Evolutionary conservation across 2,888 invertebrate genomes (phyloP).

Genomic region (Hypercompe scribonia): DNA sequence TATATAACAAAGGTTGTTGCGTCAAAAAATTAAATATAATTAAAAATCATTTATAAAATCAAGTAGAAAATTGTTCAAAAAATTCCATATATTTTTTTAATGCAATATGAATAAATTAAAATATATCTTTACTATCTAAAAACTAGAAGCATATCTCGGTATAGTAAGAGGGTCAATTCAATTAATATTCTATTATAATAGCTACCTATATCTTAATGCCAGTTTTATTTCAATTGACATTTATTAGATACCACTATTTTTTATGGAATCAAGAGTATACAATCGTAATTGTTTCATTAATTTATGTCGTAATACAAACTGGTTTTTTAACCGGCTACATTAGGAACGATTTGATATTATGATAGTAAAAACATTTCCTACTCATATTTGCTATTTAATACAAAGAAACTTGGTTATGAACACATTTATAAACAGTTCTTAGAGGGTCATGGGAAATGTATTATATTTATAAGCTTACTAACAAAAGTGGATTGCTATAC

Average conservation of each 20-base stretch:
- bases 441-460: constrained; percentile 8
- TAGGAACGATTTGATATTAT: not conserved
- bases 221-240: not conserved
- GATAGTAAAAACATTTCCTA: not conserved
- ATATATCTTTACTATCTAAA: too few relatives aligned
- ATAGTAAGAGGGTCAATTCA: not conserved
- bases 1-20: not conserved
- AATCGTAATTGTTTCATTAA: too few relatives aligned
- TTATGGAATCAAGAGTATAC: not conserved
- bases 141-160: not conserved
- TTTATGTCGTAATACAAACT: not conserved
- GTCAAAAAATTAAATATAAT: not conserved
- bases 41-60: not conserved
- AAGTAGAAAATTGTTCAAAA: not conserved
- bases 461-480: constrained; percentile 12
- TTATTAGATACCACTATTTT: not conserved
- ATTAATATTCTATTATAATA: not conserved
- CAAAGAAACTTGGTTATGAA: not conserved
- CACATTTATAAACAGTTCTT: constrained; percentile 7
- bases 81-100: not conserved
- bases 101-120: not conserved
- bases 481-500: constrained; percentile 17
- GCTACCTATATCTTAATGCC: not conserved
- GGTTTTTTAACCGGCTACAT: not conserved
- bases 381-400: constrained; percentile 7